phyloP scores from a whole-genome alignment of 2,797 vertebrate species.

The Rousettus madagascariensis region DNA sequence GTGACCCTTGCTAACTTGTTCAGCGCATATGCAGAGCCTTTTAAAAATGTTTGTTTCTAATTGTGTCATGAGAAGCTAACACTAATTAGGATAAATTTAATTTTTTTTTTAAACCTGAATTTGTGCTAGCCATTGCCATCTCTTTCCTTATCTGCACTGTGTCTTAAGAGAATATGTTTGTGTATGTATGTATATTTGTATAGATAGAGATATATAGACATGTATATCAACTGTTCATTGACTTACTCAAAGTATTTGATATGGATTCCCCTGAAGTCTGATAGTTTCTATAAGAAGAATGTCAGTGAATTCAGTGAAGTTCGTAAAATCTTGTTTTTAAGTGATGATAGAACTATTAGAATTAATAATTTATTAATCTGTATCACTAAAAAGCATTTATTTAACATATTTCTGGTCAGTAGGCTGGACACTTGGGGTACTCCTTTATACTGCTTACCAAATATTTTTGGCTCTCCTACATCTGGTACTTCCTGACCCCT shows the following conservation, averaged over 20 bases:
- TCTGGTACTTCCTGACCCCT: not conserved
- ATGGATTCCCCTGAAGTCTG: not conserved
- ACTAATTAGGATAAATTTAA: not conserved
- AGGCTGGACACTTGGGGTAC: not conserved
- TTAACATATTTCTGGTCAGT: not conserved
- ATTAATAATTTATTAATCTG: conserved; percentile 6
- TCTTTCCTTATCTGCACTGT: not conserved
- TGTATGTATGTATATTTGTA: not conserved
- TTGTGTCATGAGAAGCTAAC: not conserved
- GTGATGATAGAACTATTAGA: not conserved
- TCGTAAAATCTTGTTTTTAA: not conserved
- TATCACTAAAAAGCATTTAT: conserved; percentile 15
- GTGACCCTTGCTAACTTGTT: not conserved
- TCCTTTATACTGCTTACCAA: conserved; percentile 26
- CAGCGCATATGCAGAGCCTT: not conserved
- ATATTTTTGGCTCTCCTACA: conserved; percentile 1
- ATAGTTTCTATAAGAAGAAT: conserved; percentile 7
- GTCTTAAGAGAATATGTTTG: not conserved
- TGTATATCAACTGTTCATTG: not conserved
- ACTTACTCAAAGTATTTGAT: not conserved
- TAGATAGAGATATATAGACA: not conserved
- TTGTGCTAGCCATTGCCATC: not conserved
- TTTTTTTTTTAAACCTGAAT: not conserved
- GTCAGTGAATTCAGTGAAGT: conserved; percentile 10
- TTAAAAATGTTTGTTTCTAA: not conserved